Percentiles rank a stretch among this genome's conserved stretches.
Evolutionary conservation across 2,113 vertebrate species (phyloP).

Genomic region (Isurus oxyrinchus): DNA sequence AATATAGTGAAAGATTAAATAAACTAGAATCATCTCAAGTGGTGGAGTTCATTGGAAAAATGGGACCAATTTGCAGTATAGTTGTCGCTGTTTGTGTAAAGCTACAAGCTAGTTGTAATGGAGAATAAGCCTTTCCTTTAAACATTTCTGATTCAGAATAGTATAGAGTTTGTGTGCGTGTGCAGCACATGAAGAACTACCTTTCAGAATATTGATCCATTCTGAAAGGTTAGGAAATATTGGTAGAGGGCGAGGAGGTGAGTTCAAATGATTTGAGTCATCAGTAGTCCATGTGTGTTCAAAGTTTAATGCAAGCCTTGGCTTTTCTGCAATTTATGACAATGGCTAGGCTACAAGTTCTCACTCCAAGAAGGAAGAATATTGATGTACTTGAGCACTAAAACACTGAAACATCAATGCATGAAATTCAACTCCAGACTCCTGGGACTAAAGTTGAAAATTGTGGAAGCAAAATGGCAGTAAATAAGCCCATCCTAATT

Average conservation of each 20-base stretch:
- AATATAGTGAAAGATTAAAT: neutral
- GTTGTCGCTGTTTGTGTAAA: neutral
- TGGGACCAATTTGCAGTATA: neutral
- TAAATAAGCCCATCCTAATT: neutral
- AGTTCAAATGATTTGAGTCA: neutral
- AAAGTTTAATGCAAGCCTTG: neutral
- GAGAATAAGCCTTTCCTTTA: neutral
- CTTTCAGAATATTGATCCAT: neutral
- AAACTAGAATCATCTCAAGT: neutral
- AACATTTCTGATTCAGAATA: neutral
- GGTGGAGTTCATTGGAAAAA: neutral
- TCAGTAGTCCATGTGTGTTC: neutral
- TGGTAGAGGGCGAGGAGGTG: neutral
- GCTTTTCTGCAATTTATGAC: neutral
- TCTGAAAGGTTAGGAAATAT: neutral
- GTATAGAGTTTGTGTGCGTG: neutral
- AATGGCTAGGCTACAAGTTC: neutral
- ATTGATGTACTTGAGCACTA: neutral
- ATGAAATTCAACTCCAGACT: neutral
- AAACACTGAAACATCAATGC: conserved; percentile 18
- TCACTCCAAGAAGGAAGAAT: neutral
- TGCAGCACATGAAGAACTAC: neutral
- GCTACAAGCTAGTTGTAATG: neutral
- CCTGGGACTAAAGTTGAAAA: neutral
- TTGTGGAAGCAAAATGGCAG: neutral